Conservation (phyloP, 2,113 vertebrate genomes). For the Eolophus roseicapilla region DNA sequence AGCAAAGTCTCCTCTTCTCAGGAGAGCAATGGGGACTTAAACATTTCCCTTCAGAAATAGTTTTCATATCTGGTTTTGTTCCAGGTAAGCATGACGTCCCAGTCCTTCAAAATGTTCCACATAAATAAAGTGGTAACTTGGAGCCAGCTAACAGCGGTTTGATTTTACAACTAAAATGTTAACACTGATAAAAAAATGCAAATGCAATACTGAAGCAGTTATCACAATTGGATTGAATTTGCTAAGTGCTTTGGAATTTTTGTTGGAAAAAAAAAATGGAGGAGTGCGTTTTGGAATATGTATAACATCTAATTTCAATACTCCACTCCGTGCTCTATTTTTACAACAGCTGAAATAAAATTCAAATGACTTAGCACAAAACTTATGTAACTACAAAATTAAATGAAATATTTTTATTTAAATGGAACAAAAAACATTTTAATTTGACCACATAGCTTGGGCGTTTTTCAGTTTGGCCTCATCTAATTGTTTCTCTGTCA, state of each 20-base stretch:
- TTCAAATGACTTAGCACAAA: neutral
- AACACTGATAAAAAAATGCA: conserved; percentile 4
- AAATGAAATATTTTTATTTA: neutral
- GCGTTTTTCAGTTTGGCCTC: neutral
- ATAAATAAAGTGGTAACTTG: neutral
- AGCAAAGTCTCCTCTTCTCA: neutral
- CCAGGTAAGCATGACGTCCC: neutral
- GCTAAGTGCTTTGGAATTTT: neutral
- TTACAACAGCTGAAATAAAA: neutral
- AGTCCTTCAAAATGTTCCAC: neutral
- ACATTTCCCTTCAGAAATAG: neutral
- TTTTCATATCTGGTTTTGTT: neutral
- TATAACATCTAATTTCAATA: neutral
- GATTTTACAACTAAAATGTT: neutral
- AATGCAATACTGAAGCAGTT: neutral
- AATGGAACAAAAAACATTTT: neutral
- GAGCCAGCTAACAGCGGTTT: neutral
- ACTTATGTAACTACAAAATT: neutral
- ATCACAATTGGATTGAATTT: neutral
- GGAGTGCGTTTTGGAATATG: neutral
- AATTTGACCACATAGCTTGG: neutral
- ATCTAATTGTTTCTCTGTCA: neutral
- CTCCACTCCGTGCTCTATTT: neutral
- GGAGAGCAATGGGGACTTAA: neutral
- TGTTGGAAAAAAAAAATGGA: neutral